These are phyloP conservation scores for Nematopogon swammerdamellus DNA, from an alignment of 2,888 invertebrate species.

Conservation along the genomic window DNA sequence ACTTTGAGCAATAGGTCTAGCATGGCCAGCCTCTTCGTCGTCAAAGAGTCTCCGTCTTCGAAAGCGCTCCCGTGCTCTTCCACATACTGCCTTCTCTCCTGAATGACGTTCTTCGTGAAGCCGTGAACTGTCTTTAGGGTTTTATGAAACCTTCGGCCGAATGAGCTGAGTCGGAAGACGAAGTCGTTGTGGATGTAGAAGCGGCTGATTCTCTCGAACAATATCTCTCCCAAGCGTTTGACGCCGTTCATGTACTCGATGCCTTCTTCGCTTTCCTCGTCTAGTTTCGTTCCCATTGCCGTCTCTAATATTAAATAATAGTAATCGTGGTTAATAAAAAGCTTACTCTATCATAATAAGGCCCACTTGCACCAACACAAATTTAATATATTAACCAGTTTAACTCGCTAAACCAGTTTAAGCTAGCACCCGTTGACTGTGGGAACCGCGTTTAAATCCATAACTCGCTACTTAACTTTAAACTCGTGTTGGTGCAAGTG, in stretches of 20 bases:
- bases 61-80: not conserved
- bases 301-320: conserved; percentile 20
- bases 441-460: no score
- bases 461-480: no score
- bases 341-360: no score
- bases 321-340: no score
- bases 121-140: conserved; percentile 43
- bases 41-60: conserved; percentile 12
- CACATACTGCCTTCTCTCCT: conserved; percentile 26
- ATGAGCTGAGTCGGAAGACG: conserved; percentile 29
- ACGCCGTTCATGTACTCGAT: conserved; percentile 43
- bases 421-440: no score
- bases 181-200: conserved; percentile 50
- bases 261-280: conserved; percentile 23
- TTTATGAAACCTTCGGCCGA: conserved; percentile 38
- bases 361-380: no score
- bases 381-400: no score
- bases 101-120: conserved; percentile 55
- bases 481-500: no score
- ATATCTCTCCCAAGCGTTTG: conserved; percentile 16
- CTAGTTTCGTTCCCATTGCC: conserved; percentile 57
- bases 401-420: no score
- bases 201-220: conserved; percentile 15
- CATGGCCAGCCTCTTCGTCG: conserved; percentile 58
- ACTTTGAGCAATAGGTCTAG: conserved; percentile 62